Evolutionary conservation across 2,888 invertebrate species (phyloP).

Genomic region (Epinotia brunnichana): DNA sequence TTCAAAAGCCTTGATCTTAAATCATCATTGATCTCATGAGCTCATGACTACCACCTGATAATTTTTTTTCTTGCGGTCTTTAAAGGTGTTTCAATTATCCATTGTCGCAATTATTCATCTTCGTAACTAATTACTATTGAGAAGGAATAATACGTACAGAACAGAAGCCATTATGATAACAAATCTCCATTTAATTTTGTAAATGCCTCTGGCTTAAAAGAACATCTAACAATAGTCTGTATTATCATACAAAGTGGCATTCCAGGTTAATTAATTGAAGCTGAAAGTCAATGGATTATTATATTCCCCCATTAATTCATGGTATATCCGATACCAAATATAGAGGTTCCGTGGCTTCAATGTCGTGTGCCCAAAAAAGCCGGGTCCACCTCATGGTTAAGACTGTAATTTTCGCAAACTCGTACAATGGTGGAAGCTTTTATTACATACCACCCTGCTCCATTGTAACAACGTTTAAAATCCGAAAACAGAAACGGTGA

Average conservation of each 20-base stretch:
- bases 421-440: background rate
- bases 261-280: slow-evolving; percentile 39
- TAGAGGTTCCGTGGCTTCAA: slow-evolving; percentile 58
- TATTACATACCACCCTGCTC: background rate
- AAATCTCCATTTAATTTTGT: slow-evolving; percentile 25
- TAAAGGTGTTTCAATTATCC: background rate
- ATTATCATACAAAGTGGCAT: slow-evolving; percentile 31
- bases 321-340: slow-evolving; percentile 60
- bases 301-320: slow-evolving; percentile 53
- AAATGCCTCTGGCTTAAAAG: slow-evolving; percentile 14
- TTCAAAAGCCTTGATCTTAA: background rate
- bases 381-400: slow-evolving; percentile 56
- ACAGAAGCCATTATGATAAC: slow-evolving; percentile 38
- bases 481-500: background rate
- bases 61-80: background rate
- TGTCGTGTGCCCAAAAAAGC: slow-evolving; percentile 70
- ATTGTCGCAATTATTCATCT: slow-evolving; percentile 17
- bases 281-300: slow-evolving; percentile 45
- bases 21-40: no score
- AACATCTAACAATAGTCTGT: slow-evolving; percentile 18
- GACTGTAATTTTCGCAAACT: slow-evolving; percentile 44
- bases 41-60: background rate
- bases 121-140: slow-evolving; percentile 26
- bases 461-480: slow-evolving; percentile 9
- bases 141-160: slow-evolving; percentile 1